Conservation (phyloP, 2,113 vertebrate genomes). For the Syngnathus scovelli region DNA sequence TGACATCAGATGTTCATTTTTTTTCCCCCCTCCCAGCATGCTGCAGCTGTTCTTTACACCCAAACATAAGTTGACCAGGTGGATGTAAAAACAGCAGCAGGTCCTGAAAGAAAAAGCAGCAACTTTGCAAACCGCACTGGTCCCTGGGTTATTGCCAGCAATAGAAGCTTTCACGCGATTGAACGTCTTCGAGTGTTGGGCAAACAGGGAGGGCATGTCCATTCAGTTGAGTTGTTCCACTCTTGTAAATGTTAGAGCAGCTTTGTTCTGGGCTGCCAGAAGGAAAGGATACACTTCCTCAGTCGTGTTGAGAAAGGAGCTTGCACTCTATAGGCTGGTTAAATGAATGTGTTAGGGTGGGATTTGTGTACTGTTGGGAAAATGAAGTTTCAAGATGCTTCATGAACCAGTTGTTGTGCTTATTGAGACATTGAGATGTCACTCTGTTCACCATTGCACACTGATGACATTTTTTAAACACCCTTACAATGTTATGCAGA, state of each 20-base stretch:
- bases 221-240: slow-evolving; percentile 8
- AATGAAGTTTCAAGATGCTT: no score
- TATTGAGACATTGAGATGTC: no score
- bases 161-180: slow-evolving; percentile 20
- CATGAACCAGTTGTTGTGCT: no score
- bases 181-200: slow-evolving; percentile 12
- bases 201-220: background rate
- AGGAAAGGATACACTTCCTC: slow-evolving; percentile 18
- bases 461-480: no score
- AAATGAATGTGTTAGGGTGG: slow-evolving; percentile 1
- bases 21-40: slow-evolving; percentile 23
- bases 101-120: background rate
- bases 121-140: slow-evolving; percentile 10
- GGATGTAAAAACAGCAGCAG: background rate
- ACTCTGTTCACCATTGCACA: no score
- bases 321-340: slow-evolving; percentile 23
- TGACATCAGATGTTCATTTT: slow-evolving; percentile 39
- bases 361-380: no score
- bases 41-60: slow-evolving; percentile 14
- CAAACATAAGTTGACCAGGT: slow-evolving; percentile 21
- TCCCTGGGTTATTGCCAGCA: slow-evolving; percentile 36
- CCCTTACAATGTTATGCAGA: no score
- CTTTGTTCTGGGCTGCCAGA: slow-evolving; percentile 10
- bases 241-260: slow-evolving; percentile 4
- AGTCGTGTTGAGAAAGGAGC: slow-evolving; percentile 27